phyloP scores from a whole-genome alignment of 2,888 invertebrate genomes.

The Auanema sp. region DNA sequence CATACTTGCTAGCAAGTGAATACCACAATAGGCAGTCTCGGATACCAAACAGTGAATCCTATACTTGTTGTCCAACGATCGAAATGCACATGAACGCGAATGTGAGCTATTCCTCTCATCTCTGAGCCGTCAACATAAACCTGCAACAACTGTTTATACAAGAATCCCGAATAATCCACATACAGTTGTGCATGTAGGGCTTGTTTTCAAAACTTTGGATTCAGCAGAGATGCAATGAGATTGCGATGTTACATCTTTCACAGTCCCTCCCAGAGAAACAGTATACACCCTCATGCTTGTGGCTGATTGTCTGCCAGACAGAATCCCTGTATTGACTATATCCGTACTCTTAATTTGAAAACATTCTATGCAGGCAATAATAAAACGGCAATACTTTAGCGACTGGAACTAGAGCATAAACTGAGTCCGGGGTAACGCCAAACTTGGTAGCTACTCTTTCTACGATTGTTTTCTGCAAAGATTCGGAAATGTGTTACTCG shows the following conservation, averaged over 20 bases:
- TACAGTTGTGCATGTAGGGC: slow-evolving; percentile 59
- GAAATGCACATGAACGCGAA: slow-evolving; percentile 51
- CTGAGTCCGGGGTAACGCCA: slow-evolving; percentile 32
- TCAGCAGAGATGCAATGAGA: slow-evolving; percentile 56
- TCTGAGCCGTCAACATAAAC: slow-evolving; percentile 60
- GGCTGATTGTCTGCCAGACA: slow-evolving; percentile 52
- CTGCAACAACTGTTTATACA: slow-evolving; percentile 8
- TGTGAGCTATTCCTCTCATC: slow-evolving; percentile 42
- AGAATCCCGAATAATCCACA: slow-evolving; percentile 1
- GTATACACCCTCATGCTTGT: slow-evolving; percentile 49
- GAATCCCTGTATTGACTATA: slow-evolving; percentile 58
- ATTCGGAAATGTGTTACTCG: neutral
- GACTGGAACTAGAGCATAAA: slow-evolving; percentile 29
- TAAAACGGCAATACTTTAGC: slow-evolving; percentile 24
- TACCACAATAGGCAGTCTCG: slow-evolving; percentile 51
- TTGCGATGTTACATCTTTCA: slow-evolving; percentile 50
- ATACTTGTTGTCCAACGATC: slow-evolving; percentile 41
- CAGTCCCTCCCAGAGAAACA: slow-evolving; percentile 33
- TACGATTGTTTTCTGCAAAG: slow-evolving; percentile 8
- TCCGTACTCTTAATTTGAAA: slow-evolving; percentile 31
- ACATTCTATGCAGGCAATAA: slow-evolving; percentile 21
- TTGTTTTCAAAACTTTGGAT: slow-evolving; percentile 54
- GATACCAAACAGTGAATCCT: slow-evolving; percentile 59
- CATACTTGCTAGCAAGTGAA: neutral
- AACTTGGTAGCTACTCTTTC: slow-evolving; percentile 44